These are phyloP conservation scores for Cochlearius cochlearius DNA, from an alignment of 2,113 vertebrate genomes.

Conservation along the genomic window DNA sequence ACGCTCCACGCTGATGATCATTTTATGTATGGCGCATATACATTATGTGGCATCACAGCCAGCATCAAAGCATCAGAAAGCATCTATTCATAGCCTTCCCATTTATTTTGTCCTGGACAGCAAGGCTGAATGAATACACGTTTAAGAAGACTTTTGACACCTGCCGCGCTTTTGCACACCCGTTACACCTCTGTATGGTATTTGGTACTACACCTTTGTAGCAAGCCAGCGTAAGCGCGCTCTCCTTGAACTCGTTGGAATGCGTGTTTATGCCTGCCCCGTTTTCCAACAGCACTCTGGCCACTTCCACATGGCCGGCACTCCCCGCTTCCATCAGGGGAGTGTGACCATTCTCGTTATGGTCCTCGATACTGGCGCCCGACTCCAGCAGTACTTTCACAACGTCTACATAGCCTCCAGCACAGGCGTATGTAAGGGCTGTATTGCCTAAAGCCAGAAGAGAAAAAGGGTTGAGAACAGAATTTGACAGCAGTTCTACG, in stretches of 20 bases:
- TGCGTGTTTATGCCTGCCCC: constrained; percentile 98
- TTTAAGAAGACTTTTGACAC: fast-evolving
- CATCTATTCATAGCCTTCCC: fast-evolving
- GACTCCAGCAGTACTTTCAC: constrained; percentile 97
- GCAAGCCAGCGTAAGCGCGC: constrained; percentile 95
- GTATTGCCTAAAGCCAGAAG: constrained; percentile 86
- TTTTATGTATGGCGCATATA: fast-evolving
- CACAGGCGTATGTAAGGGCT: constrained; percentile 95
- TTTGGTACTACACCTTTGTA: constrained; percentile 86
- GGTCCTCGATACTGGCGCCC: constrained; percentile 97
- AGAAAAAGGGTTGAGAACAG: not conserved
- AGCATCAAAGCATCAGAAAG: not conserved
- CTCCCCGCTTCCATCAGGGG: constrained; percentile 98
- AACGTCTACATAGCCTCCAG: constrained; percentile 96
- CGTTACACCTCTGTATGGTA: fast-evolving
- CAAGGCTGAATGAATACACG: fast-evolving
- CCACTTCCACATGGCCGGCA: constrained; percentile 95
- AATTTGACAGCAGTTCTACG: fast-evolving
- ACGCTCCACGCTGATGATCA: too few species aligned
- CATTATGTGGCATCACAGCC: not conserved
- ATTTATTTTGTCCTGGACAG: fast-evolving
- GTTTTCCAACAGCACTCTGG: constrained; percentile 93
- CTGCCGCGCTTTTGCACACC: fast-evolving
- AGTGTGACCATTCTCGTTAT: constrained; percentile 98
- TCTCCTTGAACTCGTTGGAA: constrained; percentile 99